Evolutionary conservation across 2,888 invertebrate species (phyloP).

Genomic region (Drosophila parthenogenetica): DNA sequence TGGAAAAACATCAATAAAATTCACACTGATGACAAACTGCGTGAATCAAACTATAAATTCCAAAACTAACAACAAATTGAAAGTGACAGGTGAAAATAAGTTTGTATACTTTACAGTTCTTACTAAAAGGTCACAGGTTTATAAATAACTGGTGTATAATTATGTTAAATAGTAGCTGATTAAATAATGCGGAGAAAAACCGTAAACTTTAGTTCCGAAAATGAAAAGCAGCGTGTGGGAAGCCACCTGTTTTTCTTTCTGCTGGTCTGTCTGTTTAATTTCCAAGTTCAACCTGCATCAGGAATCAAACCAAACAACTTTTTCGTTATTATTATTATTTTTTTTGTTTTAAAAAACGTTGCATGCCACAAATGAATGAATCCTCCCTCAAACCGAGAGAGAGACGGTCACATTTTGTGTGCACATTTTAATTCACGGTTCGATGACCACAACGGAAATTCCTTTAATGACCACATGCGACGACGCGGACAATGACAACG

Average conservation of each 20-base stretch:
- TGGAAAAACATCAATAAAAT: constrained; percentile 43
- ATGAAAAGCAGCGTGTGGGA: not conserved
- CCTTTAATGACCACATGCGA: constrained; percentile 74
- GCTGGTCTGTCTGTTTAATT: constrained; percentile 8
- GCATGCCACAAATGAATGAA: constrained; percentile 6
- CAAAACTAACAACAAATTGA: constrained; percentile 4
- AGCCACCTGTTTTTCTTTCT: constrained; percentile 31
- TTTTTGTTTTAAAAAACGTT: not conserved
- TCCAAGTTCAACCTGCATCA: constrained; percentile 27
- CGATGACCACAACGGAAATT: constrained; percentile 80
- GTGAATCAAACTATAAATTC: constrained; percentile 3
- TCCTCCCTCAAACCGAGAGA: constrained; percentile 20
- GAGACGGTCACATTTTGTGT: constrained; percentile 52
- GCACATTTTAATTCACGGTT: constrained; percentile 77
- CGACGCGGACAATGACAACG: constrained; percentile 57
- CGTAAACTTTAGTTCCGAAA: not conserved
- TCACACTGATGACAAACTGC: not conserved
- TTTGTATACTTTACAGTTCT: not conserved
- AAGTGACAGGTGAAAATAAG: constrained; percentile 9
- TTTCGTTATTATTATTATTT: constrained; percentile 16
- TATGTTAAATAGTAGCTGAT: constrained; percentile 1
- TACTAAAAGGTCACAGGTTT: no score
- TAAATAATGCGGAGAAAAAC: not conserved
- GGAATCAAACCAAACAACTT: constrained; percentile 51
- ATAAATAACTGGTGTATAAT: not conserved